A percentile compares a stretch with the other conserved stretches of the same genome.
Evolutionary conservation across 2,797 vertebrate genomes (phyloP).

Genomic region (Poeciliopsis presidionis): DNA sequence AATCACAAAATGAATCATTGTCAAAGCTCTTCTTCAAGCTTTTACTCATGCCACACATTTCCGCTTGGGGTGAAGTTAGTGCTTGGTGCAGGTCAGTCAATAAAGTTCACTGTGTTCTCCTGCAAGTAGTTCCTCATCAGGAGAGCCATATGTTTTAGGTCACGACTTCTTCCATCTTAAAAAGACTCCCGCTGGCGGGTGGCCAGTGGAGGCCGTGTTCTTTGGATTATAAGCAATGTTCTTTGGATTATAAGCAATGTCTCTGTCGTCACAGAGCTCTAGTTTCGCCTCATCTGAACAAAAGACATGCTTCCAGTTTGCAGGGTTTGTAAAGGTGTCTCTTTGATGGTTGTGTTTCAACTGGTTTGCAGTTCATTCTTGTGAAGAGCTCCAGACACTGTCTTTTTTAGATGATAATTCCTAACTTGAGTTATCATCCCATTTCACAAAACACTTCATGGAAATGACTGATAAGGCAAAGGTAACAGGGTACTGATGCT

Average conservation of each 20-base stretch:
- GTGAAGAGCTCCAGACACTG: neutral
- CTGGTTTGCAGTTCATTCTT: neutral
- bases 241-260: neutral
- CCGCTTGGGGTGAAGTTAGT: neutral
- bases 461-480: neutral
- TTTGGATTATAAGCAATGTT: neutral
- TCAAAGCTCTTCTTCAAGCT: neutral
- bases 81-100: neutral
- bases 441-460: neutral
- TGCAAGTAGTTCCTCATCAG: neutral
- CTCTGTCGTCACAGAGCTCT: neutral
- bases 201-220: neutral
- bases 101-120: neutral
- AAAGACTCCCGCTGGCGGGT: neutral
- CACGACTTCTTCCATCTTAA: neutral
- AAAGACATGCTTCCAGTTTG: neutral
- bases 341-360: neutral
- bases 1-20: slow-evolving; percentile 3
- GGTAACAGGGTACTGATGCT: neutral
- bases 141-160: neutral
- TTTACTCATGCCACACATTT: neutral
- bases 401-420: neutral
- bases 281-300: neutral
- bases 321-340: neutral
- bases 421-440: neutral